Percentiles rank a stretch among this genome's conserved stretches.
Conservation (phyloP, 2,113 vertebrate genomes). For the Synodontis membranacea region DNA sequence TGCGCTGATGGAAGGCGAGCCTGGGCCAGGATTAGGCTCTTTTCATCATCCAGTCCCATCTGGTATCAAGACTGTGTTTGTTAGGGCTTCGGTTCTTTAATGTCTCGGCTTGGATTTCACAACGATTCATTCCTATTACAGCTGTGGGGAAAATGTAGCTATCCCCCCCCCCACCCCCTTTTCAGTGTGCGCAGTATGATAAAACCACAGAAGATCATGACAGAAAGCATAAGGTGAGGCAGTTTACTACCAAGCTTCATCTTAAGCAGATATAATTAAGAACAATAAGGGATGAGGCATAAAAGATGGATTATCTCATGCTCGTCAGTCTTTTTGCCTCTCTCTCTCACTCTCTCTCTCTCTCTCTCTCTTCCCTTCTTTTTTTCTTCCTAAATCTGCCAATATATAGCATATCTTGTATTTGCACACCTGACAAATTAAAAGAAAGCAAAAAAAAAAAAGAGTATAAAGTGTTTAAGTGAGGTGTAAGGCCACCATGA, state of each 20-base stretch:
- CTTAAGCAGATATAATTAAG: constrained; percentile 91
- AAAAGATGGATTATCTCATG: constrained; percentile 85
- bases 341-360: not conserved
- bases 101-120: constrained; percentile 94
- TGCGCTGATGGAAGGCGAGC: constrained; percentile 90
- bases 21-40: constrained; percentile 95
- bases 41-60: constrained; percentile 99
- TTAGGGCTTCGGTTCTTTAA: constrained; percentile 96
- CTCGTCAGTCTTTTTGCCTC: constrained; percentile 50
- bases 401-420: not conserved
- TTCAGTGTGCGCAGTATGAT: constrained; percentile 60
- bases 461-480: not conserved
- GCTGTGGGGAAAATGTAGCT: constrained; percentile 89
- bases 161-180: constrained; percentile 58
- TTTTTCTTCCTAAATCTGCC: constrained; percentile 21
- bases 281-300: constrained; percentile 92
- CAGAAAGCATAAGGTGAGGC: constrained; percentile 68
- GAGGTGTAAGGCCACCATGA: not conserved
- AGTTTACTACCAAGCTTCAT: constrained; percentile 85
- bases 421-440: not conserved
- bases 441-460: not conserved
- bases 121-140: constrained; percentile 95
- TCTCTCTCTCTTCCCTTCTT: not conserved
- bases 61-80: constrained; percentile 97
- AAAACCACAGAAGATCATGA: constrained; percentile 66